phyloP scores from a whole-genome alignment of 2,113 vertebrate species.

The Thinocorus orbignyianus region DNA sequence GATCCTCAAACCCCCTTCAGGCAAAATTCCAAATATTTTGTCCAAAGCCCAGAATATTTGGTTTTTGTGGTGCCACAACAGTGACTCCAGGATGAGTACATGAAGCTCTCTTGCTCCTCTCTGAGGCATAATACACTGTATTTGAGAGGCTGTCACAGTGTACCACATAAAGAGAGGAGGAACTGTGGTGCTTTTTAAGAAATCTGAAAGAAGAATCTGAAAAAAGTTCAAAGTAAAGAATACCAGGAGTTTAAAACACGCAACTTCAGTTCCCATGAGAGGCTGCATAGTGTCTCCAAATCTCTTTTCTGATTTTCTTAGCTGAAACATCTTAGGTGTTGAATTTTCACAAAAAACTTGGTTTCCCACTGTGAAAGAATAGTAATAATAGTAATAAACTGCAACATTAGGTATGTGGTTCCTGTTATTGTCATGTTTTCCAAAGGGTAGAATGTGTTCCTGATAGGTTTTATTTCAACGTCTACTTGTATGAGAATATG shows the following conservation, averaged over 20 bases:
- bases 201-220: not conserved
- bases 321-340: not conserved
- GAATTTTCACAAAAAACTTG: not conserved
- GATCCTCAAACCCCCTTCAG: not conserved
- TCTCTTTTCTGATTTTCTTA: not conserved
- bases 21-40: slow-evolving; percentile 2
- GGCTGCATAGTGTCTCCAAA: not conserved
- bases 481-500: not conserved
- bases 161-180: not conserved
- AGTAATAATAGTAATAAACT: not conserved
- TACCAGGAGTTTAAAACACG: not conserved
- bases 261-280: not conserved
- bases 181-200: not conserved
- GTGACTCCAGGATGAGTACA: not conserved
- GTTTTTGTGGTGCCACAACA: not conserved
- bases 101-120: not conserved
- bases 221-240: not conserved
- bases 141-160: not conserved
- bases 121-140: not conserved
- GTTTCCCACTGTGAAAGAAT: not conserved
- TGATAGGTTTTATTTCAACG: not conserved
- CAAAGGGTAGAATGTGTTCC: not conserved
- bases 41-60: not conserved
- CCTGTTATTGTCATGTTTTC: not conserved
- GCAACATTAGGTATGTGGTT: not conserved